Conservation (phyloP, 2,888 invertebrate species). For the Xylota segnis region DNA sequence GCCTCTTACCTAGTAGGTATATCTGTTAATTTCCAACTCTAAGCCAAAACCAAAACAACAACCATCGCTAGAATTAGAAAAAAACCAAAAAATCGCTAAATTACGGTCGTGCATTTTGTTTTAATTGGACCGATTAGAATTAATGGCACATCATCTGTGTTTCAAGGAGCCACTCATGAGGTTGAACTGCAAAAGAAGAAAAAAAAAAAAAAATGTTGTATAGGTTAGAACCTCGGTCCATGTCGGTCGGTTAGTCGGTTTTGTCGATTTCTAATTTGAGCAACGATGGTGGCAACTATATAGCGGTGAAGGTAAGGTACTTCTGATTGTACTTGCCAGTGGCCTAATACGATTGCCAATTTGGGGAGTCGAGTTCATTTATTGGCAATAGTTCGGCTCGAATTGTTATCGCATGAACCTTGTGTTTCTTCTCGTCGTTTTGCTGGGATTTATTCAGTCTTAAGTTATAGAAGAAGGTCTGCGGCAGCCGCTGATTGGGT, state of each 20-base stretch:
- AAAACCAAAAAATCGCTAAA: conserved; percentile 67
- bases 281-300: conserved; percentile 31
- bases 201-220: conserved; percentile 27
- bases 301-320: conserved; percentile 54
- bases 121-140: conserved; percentile 77
- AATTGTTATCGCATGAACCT: conserved; percentile 76
- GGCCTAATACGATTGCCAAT: conserved; percentile 70
- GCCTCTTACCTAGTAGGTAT: conserved; percentile 51
- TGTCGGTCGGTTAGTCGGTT: conserved; percentile 24
- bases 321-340: conserved; percentile 58
- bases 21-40: conserved; percentile 54
- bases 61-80: conserved; percentile 49
- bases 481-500: conserved; percentile 42
- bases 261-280: conserved; percentile 30
- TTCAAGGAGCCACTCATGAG: conserved; percentile 64
- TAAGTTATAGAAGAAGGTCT: conserved; percentile 48
- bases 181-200: conserved; percentile 11
- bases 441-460: conserved; percentile 67
- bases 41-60: conserved; percentile 14
- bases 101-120: conserved; percentile 76
- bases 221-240: conserved; percentile 56
- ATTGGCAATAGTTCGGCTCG: conserved; percentile 71
- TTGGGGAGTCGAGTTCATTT: conserved; percentile 73
- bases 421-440: conserved; percentile 55
- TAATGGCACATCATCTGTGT: conserved; percentile 70